Evolutionary conservation across 2,797 vertebrate species (phyloP).

Genomic region (Potorous gilbertii): DNA sequence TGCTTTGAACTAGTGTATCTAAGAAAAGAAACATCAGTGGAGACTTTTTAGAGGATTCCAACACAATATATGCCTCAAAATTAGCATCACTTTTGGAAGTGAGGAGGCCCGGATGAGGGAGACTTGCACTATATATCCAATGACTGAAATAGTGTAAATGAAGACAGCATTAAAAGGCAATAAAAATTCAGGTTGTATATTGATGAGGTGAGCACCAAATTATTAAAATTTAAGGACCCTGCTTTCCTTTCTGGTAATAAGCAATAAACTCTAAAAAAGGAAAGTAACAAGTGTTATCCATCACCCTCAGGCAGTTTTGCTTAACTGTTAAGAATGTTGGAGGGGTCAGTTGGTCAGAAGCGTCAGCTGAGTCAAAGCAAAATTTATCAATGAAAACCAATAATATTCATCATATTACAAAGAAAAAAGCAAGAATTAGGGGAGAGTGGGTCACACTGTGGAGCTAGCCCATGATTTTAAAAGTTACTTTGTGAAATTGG

Average conservation of each 20-base stretch:
- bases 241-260: not conserved
- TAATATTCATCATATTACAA: not conserved
- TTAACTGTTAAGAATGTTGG: constrained; percentile 2
- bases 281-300: not conserved
- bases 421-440: not conserved
- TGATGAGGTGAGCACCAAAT: not conserved
- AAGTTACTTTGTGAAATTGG: not conserved
- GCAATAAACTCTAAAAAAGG: not conserved
- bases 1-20: not conserved
- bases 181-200: not conserved
- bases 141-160: not conserved
- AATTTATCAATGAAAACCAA: not conserved
- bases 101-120: not conserved
- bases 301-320: not conserved
- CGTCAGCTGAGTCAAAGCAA: not conserved
- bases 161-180: not conserved
- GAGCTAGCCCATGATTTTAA: not conserved
- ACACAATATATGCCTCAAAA: not conserved
- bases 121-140: not conserved
- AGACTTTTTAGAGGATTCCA: not conserved
- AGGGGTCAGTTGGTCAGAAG: not conserved
- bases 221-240: not conserved
- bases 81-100: not conserved
- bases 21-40: not conserved
- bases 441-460: not conserved